These are phyloP conservation scores for Platanista minor DNA, from an alignment of 2,113 vertebrate species.

Conservation along the genomic window DNA sequence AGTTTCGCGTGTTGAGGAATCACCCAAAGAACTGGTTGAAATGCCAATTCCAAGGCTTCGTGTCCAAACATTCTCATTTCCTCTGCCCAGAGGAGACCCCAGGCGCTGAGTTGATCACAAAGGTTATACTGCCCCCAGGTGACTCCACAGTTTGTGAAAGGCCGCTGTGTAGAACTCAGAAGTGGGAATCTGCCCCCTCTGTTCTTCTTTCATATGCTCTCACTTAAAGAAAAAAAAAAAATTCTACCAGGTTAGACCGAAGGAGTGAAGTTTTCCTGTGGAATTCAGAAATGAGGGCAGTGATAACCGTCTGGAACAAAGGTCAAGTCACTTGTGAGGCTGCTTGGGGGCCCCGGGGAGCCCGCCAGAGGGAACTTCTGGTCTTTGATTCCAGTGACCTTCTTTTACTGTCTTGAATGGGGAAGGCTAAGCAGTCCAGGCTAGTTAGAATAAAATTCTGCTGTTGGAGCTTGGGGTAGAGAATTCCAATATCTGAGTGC, in stretches of 20 bases:
- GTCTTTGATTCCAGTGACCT: not conserved
- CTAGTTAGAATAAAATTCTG: not conserved
- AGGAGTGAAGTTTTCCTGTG: not conserved
- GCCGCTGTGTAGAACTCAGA: not conserved
- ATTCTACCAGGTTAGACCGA: not conserved
- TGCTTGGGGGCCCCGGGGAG: not conserved
- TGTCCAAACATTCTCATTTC: not conserved
- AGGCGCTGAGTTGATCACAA: not conserved
- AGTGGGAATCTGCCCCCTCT: not conserved
- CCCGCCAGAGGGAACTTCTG: rapidly evolving
- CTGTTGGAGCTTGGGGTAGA: rapidly evolving
- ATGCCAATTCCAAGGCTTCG: not conserved
- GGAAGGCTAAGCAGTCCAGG: not conserved
- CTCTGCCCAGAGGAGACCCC: not conserved
- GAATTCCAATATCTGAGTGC: not conserved
- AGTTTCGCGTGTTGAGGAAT: not conserved
- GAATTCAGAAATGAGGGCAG: not conserved
- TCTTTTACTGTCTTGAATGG: not conserved
- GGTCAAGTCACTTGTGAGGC: not conserved
- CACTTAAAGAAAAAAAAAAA: not conserved
- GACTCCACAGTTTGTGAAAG: not conserved
- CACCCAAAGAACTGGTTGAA: not conserved
- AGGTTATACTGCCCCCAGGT: not conserved
- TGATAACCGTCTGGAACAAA: not conserved
- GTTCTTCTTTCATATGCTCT: not conserved